These are phyloP conservation scores for Darevskia nairensis DNA, from an alignment of 2,797 vertebrate genomes.

Conservation along the genomic window DNA sequence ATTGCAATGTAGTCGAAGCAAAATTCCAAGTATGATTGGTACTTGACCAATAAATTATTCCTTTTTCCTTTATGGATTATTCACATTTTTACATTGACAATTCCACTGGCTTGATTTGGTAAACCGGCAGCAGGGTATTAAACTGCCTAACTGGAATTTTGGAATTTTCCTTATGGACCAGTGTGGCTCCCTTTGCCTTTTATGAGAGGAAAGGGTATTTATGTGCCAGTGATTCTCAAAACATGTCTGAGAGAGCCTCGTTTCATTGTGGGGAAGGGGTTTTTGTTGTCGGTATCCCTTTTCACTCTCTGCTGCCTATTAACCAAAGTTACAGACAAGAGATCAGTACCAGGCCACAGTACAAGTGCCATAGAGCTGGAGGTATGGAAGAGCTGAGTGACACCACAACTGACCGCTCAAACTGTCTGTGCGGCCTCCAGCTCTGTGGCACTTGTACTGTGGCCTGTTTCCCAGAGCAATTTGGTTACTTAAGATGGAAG, in stretches of 20 bases:
- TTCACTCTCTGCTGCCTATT: neutral
- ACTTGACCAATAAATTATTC: too few species aligned
- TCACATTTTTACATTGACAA: neutral
- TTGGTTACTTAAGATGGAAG: neutral
- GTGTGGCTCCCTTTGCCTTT: neutral
- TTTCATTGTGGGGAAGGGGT: too few species aligned
- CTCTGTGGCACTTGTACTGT: too few species aligned
- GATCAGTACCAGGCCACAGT: neutral
- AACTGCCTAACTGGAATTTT: neutral
- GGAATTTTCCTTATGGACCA: neutral
- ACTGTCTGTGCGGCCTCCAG: neutral
- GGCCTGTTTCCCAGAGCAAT: neutral
- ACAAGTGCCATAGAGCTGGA: neutral
- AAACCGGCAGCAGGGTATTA: neutral
- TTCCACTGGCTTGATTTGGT: neutral
- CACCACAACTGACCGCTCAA: too few species aligned
- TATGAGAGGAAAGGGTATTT: too few species aligned
- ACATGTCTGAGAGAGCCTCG: too few species aligned
- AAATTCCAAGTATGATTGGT: too few species aligned
- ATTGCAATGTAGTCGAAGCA: too few species aligned
- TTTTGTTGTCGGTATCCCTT: neutral
- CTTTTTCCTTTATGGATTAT: neutral
- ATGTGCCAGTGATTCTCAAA: neutral
- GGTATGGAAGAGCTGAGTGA: neutral
- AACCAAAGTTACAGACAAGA: neutral